Percentiles rank a stretch among this genome's conserved stretches.
phyloP scores from a whole-genome alignment of 2,113 vertebrate species.

The Heloderma charlesbogerti region DNA sequence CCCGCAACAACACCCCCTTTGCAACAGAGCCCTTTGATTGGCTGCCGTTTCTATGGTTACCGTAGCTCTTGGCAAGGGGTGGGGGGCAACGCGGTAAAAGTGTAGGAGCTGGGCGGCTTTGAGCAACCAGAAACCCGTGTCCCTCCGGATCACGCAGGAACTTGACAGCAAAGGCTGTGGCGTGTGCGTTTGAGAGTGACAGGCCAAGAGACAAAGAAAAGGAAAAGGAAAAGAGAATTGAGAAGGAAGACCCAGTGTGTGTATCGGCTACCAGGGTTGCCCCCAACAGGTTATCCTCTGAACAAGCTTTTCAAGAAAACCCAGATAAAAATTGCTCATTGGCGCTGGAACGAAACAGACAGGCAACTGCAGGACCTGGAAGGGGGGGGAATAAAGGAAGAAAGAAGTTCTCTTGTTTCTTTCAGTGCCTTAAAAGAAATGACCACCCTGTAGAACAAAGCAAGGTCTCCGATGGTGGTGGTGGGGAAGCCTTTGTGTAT shows the following conservation, averaged over 20 bases:
- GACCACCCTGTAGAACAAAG: too few species aligned
- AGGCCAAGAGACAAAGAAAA: slow-evolving; percentile 72
- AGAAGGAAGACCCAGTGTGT: slow-evolving; percentile 10
- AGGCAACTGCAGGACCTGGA: slow-evolving; percentile 18
- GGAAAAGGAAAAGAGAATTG: slow-evolving; percentile 44
- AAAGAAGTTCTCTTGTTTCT: not conserved
- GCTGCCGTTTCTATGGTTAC: slow-evolving; percentile 85
- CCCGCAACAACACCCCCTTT: slow-evolving; percentile 32
- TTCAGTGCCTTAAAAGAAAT: too few species aligned
- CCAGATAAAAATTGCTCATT: slow-evolving; percentile 57
- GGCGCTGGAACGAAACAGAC: slow-evolving; percentile 3
- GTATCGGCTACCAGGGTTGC: slow-evolving; percentile 53
- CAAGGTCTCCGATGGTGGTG: not conserved
- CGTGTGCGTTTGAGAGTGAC: slow-evolving; percentile 60
- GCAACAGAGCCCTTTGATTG: slow-evolving; percentile 66
- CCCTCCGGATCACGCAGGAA: slow-evolving; percentile 77
- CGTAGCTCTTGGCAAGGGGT: slow-evolving; percentile 47
- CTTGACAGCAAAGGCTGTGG: slow-evolving; percentile 73
- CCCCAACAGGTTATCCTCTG: slow-evolving; percentile 59
- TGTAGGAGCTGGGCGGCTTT: slow-evolving; percentile 64
- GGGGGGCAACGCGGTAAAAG: slow-evolving; percentile 68
- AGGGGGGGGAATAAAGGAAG: not conserved
- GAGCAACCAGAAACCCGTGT: slow-evolving; percentile 64
- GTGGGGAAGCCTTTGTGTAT: too few species aligned
- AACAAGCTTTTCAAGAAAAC: slow-evolving; percentile 43